A percentile compares a stretch with the other conserved stretches of the same genome.
phyloP scores from a whole-genome alignment of 1,140 invertebrate species.

The Calycopis cecrops region DNA sequence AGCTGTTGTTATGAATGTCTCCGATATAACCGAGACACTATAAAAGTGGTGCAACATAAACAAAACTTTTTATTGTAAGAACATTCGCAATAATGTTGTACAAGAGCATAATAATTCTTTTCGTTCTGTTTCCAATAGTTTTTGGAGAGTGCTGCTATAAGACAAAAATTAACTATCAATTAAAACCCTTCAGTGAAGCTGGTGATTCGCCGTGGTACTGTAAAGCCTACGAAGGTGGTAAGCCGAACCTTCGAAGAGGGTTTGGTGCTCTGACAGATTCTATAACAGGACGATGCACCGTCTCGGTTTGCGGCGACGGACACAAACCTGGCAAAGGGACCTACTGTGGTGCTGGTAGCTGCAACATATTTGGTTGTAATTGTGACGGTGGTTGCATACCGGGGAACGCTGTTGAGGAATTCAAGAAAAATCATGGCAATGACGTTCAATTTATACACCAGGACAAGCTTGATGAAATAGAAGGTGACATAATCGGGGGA shows the following conservation, averaged over 20 bases:
- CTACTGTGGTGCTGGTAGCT: slow-evolving; percentile 1
- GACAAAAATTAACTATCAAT: not conserved
- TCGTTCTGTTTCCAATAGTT: not conserved
- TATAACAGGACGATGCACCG: not conserved
- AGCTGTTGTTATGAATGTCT: too few relatives aligned
- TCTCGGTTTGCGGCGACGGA: not conserved
- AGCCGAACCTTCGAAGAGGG: not conserved
- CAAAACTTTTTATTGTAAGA: too few relatives aligned
- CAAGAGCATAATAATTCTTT: not conserved
- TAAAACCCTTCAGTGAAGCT: not conserved
- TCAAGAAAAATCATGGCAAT: not conserved
- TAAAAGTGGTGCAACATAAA: too few relatives aligned
- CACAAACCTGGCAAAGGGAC: not conserved
- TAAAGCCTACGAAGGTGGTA: slow-evolving; percentile 1
- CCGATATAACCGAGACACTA: too few relatives aligned
- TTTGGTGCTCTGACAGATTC: not conserved
- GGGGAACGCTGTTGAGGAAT: slow-evolving; percentile 1
- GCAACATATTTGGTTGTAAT: slow-evolving; percentile 3
- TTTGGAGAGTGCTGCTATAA: slow-evolving; percentile 1
- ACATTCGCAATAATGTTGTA: not conserved
- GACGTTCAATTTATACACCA: not conserved
- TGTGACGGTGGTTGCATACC: slow-evolving; percentile 1
- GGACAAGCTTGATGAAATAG: not conserved
- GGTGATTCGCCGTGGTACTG: slow-evolving; percentile 2
- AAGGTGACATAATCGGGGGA: not conserved